phyloP scores from a whole-genome alignment of 64 coral and sea anemone genomes.

The Anthopleura sola region DNA sequence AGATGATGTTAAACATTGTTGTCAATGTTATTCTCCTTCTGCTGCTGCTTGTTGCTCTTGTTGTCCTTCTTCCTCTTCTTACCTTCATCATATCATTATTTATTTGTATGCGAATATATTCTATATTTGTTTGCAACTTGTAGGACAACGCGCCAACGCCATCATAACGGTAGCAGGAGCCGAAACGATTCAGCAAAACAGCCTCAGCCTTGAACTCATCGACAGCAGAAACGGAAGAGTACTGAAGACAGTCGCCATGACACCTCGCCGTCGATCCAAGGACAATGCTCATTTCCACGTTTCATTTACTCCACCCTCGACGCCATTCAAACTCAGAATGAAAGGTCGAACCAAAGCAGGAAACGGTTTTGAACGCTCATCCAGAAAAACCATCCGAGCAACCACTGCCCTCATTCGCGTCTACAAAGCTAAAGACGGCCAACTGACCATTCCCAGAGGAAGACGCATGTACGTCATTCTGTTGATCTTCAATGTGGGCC shows the following conservation, averaged over 20 bases:
- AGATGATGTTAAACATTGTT: no score
- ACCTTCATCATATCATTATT: no score
- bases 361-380: constrained; percentile 23
- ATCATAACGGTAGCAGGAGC: constrained; percentile 47
- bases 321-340: constrained; percentile 28
- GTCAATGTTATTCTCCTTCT: no score
- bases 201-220: constrained; percentile 32
- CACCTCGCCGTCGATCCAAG: constrained; percentile 13
- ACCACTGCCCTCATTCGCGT: constrained; percentile 30
- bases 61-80: no score
- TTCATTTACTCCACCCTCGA: constrained; percentile 30
- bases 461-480: constrained; percentile 22
- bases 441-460: constrained; percentile 18
- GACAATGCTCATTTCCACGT: constrained; percentile 34
- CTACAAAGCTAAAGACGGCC: constrained; percentile 6
- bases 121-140: no score
- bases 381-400: constrained; percentile 3
- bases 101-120: no score
- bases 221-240: not conserved
- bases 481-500: constrained; percentile 28
- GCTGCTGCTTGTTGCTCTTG: no score
- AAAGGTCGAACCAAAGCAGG: constrained; percentile 38
- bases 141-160: not conserved
- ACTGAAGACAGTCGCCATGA: not conserved
- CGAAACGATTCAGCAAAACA: constrained; percentile 2